These are phyloP conservation scores for Scaptomyza pallida DNA, from an alignment of 1,140 invertebrate species.

Conservation along the genomic window DNA sequence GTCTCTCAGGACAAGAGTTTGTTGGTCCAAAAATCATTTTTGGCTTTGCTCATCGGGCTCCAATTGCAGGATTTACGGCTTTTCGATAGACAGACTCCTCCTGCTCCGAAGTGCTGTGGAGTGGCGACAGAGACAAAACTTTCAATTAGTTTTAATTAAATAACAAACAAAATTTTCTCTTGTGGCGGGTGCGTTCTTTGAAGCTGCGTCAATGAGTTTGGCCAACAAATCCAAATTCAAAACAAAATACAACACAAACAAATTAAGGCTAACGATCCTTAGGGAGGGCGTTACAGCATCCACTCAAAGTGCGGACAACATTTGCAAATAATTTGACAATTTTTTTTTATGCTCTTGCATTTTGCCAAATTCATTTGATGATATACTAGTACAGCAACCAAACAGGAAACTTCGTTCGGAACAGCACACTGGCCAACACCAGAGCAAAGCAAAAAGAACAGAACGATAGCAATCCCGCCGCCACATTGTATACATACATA, in stretches of 20 bases:
- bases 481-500: constrained; percentile 66
- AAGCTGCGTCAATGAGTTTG: constrained; percentile 70
- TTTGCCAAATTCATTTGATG: constrained; percentile 70
- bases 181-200: constrained; percentile 53
- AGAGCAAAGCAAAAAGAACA: constrained; percentile 32
- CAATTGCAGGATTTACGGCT: constrained; percentile 74
- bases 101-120: neutral
- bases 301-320: constrained; percentile 62
- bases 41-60: constrained; percentile 51
- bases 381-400: constrained; percentile 59
- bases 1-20: constrained; percentile 23
- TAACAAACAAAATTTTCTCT: constrained; percentile 64
- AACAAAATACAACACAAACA: constrained; percentile 72
- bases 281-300: constrained; percentile 20
- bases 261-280: constrained; percentile 62
- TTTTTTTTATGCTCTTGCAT: constrained; percentile 52
- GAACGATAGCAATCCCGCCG: constrained; percentile 4
- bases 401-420: constrained; percentile 41
- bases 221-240: constrained; percentile 73
- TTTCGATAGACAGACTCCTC: neutral
- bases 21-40: constrained; percentile 45
- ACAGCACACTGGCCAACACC: neutral
- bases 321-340: constrained; percentile 65
- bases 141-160: constrained; percentile 82
- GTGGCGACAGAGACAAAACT: constrained; percentile 51